These are phyloP conservation scores for Lordiphosa collinella DNA, from an alignment of 1,140 invertebrate genomes.

Conservation along the genomic window DNA sequence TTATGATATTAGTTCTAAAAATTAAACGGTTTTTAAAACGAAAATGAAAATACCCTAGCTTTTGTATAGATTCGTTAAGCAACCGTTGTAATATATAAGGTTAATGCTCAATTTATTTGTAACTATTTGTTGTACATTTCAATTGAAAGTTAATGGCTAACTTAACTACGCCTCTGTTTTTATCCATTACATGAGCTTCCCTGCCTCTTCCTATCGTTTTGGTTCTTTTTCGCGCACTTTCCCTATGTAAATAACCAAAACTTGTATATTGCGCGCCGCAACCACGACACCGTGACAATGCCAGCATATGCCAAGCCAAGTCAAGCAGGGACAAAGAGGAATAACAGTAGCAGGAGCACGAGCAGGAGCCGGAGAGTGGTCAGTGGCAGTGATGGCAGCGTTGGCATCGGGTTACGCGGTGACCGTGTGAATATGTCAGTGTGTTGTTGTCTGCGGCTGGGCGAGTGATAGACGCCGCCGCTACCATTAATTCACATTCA, in stretches of 20 bases:
- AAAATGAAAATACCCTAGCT: too few species aligned
- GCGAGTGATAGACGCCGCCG: slow-evolving; percentile 72
- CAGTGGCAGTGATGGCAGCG: slow-evolving; percentile 1
- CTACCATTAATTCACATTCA: slow-evolving; percentile 76
- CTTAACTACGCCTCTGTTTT: neutral
- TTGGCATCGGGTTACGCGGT: slow-evolving; percentile 17
- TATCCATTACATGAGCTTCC: neutral
- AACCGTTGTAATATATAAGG: too few species aligned
- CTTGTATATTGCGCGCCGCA: slow-evolving; percentile 59
- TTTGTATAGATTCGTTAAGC: too few species aligned
- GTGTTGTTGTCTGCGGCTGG: slow-evolving; percentile 63
- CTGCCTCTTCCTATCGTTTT: neutral
- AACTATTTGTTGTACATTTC: neutral
- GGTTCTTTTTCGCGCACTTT: slow-evolving; percentile 29
- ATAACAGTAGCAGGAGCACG: slow-evolving; percentile 4
- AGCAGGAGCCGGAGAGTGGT: neutral
- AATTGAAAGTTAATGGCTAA: neutral
- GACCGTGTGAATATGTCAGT: slow-evolving; percentile 50
- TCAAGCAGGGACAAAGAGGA: slow-evolving; percentile 5
- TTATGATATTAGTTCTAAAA: too few species aligned
- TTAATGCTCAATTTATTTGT: too few species aligned
- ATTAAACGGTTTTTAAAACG: too few species aligned
- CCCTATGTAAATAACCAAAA: slow-evolving; percentile 60
- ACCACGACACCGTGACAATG: slow-evolving; percentile 68
- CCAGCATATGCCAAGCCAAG: slow-evolving; percentile 47